Base-by-base conservation (phyloP, 2,888 invertebrate genomes). In the Argyresthia albistria region DNA sequence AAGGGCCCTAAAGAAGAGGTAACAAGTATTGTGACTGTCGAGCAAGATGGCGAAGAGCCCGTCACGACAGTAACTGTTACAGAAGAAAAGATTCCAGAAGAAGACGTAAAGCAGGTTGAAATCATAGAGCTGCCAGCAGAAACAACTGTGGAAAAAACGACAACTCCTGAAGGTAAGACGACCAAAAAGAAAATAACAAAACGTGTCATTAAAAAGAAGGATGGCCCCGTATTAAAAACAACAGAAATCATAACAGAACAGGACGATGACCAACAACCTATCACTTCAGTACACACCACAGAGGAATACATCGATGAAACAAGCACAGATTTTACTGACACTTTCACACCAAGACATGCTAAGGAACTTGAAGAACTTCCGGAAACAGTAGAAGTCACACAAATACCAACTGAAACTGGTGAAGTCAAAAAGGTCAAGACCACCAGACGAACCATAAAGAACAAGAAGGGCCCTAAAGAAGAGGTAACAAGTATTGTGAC, bases 231-330 rank as follows among this genome's bases (percentile, higher is more conserved):
- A 8, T 70, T 75, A 2, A 43, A 42, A 50, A 50, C 25, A 16
- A 84, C 81, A 25, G 77, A 80, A 66, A 83, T 89, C 58, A 75
- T 78, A 59, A 88, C 86, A 0, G 62, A 81, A 43, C 80, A 87
- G 57, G 83, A 86, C 66, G 83, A 83, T 54, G 53, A 50, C 37
- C 45, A 56, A 47, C 67, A 65, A 54, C 68, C 66, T 46, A 63
- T 63, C 1, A 59, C 62, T 8, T 71, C 59, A 12, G 57, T 65
- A 56, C 65, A 68, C 60, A 46, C 72, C 11, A 70, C 70, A 53
- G 64, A 66, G 42, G 63, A 65, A 55, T 55, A 56, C 37, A 47
- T 59, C 62, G 58, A 62, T 35, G 60, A 63, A 46, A 54, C 61
- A 36, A 15, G 12, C 50, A 55, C 55, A 49, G 58, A 56, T 39